phyloP scores from a whole-genome alignment of 1,140 invertebrate species.

The Trialeurodes vaporariorum region DNA sequence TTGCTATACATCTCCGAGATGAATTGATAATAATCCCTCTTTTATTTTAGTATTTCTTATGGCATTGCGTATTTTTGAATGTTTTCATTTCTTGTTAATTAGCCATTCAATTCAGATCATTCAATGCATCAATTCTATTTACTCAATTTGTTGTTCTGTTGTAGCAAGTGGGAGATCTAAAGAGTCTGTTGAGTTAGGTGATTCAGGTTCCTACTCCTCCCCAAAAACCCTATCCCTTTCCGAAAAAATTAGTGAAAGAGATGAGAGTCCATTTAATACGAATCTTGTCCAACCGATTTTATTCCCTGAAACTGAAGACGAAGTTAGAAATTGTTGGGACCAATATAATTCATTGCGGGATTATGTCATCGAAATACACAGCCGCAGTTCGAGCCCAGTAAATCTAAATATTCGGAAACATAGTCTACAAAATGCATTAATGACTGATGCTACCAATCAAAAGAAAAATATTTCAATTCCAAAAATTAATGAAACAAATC shows the following conservation, averaged over 20 bases:
- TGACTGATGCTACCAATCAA: too few relatives aligned
- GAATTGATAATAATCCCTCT: too few relatives aligned
- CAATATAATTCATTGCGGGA: neutral
- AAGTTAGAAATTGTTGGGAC: neutral
- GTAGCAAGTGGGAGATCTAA: neutral
- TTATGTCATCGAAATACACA: neutral
- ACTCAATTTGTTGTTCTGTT: neutral
- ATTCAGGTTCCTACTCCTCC: neutral
- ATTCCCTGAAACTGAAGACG: neutral
- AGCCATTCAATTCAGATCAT: neutral
- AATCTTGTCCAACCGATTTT: neutral
- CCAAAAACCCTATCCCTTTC: neutral
- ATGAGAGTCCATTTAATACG: neutral
- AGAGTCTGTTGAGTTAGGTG: neutral
- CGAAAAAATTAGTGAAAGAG: neutral
- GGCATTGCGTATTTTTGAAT: too few relatives aligned
- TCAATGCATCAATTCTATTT: neutral
- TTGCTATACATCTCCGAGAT: too few relatives aligned
- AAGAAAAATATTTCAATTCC: too few relatives aligned
- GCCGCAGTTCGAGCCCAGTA: neutral
- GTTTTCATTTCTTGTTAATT: too few relatives aligned
- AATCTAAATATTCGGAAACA: too few relatives aligned
- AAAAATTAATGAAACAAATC: too few relatives aligned
- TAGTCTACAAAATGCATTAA: too few relatives aligned
- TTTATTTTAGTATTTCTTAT: too few relatives aligned